phyloP scores from a whole-genome alignment of 2,888 invertebrate genomes.

The Troides helena region DNA sequence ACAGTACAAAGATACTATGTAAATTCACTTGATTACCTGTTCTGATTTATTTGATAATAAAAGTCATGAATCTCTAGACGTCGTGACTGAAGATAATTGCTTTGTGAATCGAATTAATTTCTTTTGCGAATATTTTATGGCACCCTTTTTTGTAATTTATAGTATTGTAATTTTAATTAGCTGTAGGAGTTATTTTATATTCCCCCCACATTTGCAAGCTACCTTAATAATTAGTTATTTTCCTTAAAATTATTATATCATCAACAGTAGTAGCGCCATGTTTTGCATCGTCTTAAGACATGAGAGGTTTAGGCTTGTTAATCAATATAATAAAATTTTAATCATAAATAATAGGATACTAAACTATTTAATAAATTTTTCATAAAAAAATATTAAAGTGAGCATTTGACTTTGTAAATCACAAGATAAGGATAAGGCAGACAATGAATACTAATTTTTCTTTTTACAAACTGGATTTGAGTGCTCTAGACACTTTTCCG shows the following conservation, averaged over 20 bases:
- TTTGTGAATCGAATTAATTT: constrained; percentile 76
- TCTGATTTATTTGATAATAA: constrained; percentile 67
- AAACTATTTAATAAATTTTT: too few species aligned
- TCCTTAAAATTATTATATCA: too few species aligned
- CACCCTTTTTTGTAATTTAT: constrained; percentile 74
- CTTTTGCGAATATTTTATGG: constrained; percentile 68
- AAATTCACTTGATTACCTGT: constrained; percentile 58
- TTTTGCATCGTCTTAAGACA: too few species aligned
- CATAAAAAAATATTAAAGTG: not conserved
- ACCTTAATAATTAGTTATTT: too few species aligned
- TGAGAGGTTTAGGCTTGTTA: too few species aligned
- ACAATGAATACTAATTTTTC: too few species aligned
- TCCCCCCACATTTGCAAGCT: constrained; percentile 15
- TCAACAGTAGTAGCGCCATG: too few species aligned
- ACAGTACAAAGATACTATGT: constrained; percentile 45
- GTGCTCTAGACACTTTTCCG: not conserved
- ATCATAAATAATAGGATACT: too few species aligned
- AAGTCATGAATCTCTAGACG: constrained; percentile 66
- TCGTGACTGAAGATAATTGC: constrained; percentile 78
- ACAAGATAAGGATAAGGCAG: too few species aligned
- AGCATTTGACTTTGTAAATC: not conserved
- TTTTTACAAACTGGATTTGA: not conserved
- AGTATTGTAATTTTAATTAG: constrained; percentile 57
- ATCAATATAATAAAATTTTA: too few species aligned
- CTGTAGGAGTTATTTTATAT: constrained; percentile 47